phyloP scores from a whole-genome alignment of 2,797 vertebrate genomes.

The Halcyon badia region DNA sequence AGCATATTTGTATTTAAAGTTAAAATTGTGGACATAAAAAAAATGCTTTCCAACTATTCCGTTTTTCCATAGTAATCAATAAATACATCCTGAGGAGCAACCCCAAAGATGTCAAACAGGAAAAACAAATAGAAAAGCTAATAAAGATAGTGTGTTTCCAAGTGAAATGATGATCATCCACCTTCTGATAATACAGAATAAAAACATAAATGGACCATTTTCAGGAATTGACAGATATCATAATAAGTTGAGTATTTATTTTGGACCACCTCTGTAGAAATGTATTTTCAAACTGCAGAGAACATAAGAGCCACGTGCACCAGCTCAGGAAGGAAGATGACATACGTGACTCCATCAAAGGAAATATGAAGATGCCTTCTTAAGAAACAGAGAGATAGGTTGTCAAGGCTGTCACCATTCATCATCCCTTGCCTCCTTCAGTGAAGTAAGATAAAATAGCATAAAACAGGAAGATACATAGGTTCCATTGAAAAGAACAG shows the following conservation, averaged over 20 bases:
- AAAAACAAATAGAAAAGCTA: neutral
- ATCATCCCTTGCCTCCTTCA: neutral
- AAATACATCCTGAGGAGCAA: neutral
- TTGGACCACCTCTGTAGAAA: neutral
- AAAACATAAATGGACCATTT: neutral
- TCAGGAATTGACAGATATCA: neutral
- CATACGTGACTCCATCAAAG: neutral
- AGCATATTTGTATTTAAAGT: neutral
- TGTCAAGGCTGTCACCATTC: neutral
- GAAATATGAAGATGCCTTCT: neutral
- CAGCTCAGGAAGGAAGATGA: neutral
- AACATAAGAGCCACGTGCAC: neutral
- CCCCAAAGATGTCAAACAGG: neutral
- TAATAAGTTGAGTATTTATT: neutral
- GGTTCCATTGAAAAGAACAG: neutral
- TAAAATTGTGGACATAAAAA: neutral
- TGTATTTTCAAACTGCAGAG: neutral
- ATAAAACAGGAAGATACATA: neutral
- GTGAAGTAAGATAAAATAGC: neutral
- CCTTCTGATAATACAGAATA: neutral
- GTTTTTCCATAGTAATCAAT: neutral
- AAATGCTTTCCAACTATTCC: neutral
- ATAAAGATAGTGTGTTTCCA: neutral
- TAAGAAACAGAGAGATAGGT: neutral
- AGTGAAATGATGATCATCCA: neutral